Evolutionary conservation across 1,140 invertebrate species (phyloP), one percentile per base, ranked within the genome.

Genomic region (Gryllus bimaculatus): DNA sequence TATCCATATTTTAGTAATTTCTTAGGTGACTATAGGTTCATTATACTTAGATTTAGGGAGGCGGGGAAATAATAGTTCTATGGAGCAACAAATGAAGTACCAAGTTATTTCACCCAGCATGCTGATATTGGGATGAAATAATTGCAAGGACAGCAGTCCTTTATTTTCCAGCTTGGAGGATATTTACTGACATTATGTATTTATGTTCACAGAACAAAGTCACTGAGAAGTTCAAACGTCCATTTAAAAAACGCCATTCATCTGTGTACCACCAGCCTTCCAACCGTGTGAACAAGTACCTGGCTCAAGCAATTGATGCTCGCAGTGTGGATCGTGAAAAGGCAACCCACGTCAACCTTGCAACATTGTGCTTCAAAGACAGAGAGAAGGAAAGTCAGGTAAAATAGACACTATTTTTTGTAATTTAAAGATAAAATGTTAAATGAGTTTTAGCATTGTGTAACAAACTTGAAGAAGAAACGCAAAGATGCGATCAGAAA

Each of bases 221-320:
- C 81, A 92, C 93, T 74, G 94, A 96, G 86, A 94, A 95, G 85
- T 92, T 95, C 82, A 93, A 95, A 85, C 89, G 94, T 82, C 94
- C 94, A 1, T 92, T 96, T 85, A 95, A 95, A 87, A 95, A 96
- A 87, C 90, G 94, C 81, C 92, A 93, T 85, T 93, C 93, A 74
- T 93, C 92, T 83, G 92, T 94, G n/a, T 93, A 94, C 84, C 93
- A 94, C 86, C 92, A 93, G 84, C 93, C 94, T 21, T 93, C 91
- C 20, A 95, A 96, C 86, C 90, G 95, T 81, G 94, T 96, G 47
- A 96, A 96, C 88, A 96, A 96, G 85, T 96, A 95, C 86, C 88
- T 97, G 80, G 92, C 93, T 76, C 94, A 96, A 87, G 95, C 95
- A 3, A 96, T 97, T 81, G 94, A 95, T 83, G 95, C 95, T n/a